Conservation (phyloP, 2,797 vertebrate genomes). For the Halcyon leucocephala region DNA sequence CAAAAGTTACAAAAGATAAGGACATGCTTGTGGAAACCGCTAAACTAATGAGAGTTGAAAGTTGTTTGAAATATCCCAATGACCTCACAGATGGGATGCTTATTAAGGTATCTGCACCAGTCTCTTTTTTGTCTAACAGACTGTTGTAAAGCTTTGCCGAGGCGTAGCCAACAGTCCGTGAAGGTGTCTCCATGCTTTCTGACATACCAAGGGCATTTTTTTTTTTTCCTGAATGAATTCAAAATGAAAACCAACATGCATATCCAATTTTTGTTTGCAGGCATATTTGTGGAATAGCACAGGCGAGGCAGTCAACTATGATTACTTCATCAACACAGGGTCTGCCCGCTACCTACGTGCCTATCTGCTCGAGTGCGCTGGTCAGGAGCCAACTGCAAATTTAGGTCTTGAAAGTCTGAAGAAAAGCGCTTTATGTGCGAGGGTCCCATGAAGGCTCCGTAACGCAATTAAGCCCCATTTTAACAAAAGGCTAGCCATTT, state of each 20-base stretch:
- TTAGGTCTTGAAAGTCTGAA: constrained; percentile 81
- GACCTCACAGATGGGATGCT: constrained; percentile 88
- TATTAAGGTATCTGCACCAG: constrained; percentile 87
- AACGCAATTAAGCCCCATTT: constrained; percentile 77
- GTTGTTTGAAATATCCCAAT: constrained; percentile 86
- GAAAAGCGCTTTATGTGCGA: constrained; percentile 74
- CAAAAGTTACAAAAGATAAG: constrained; percentile 85
- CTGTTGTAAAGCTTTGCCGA: constrained; percentile 85
- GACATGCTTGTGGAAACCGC: constrained; percentile 76
- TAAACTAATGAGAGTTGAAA: constrained; percentile 92
- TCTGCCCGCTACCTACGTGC: constrained; percentile 82
- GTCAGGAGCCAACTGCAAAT: constrained; percentile 83
- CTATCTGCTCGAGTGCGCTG: constrained; percentile 90
- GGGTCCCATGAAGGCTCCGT: constrained; percentile 65
- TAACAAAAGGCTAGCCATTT: constrained; percentile 73
- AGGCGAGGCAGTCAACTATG: constrained; percentile 70
- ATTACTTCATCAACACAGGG: constrained; percentile 77
- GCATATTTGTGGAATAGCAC: constrained; percentile 69
- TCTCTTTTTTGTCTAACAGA: constrained; percentile 85
- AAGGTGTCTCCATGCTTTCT: constrained; percentile 92
- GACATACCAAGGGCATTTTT: constrained; percentile 87
- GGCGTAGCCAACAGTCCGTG: constrained; percentile 94
- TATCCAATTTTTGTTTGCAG: constrained; percentile 73
- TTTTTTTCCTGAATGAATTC: constrained; percentile 72
- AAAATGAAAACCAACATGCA: constrained; percentile 74